Evolutionary conservation across 2,888 invertebrate species (phyloP), one percentile per base, ranked within the genome.

Genomic region (Scaptomyza cyrtandrae): DNA sequence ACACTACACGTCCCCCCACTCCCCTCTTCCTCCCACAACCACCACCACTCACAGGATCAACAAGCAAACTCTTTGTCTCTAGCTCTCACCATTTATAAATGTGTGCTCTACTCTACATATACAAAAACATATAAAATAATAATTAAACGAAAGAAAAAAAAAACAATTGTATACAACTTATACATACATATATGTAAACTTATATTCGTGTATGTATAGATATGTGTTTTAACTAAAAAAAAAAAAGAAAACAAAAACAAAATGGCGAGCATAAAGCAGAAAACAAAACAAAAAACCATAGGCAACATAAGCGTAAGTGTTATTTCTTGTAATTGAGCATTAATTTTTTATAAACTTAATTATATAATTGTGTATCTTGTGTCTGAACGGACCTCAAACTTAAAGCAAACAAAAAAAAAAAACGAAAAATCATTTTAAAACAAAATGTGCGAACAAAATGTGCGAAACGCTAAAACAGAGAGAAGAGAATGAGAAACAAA

Each of bases 271-370:
- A 46, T 78, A 70, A 75, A 75, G 55, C 65, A 70, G 60, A 61
- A 52, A 48, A 31, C 19, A 52, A 41, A 56, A 78, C 9, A 35
- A 66, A 80, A 68, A 19, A 19, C 13, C 27, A 56, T 74, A 79
- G 75, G 43, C 63, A 78, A 74, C 80, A 71, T 89, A 85, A 80
- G 88, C 84, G 77, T 90, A 90, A 88, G 88, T 90, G 89, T 89
- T 90, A 90, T 88, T 89, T 82, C 89, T 89, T 84, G 77, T 76
- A 90, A 88, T 86, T 83, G 89, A 89, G 67, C 82, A 84, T 89
- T 84, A 76, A 89, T 88, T 84, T 84, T 84, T 78, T 81, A 81
- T 67, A 77, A 71, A 74, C 64, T 67, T 84, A 86, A 86, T 83
- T 80, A 72, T 72, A 77, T 71, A 78, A 78, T 86, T 88, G 86